Evolutionary conservation across 2,113 vertebrate species (phyloP).

Genomic region (Pseudorhombus dupliciocellatus): DNA sequence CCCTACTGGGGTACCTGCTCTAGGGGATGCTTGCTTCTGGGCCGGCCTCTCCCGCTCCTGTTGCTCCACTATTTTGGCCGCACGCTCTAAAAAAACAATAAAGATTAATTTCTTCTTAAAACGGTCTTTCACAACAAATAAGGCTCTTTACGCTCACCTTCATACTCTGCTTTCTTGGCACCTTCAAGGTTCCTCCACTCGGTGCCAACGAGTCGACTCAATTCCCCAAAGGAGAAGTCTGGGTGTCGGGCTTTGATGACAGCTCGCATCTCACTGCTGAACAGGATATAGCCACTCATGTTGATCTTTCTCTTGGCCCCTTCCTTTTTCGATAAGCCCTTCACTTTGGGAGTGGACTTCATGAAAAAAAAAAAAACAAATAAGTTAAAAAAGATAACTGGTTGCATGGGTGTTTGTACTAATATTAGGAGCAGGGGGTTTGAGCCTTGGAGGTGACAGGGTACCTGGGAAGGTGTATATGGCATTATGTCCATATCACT

Average conservation of each 20-base stretch:
- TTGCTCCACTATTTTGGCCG: slow-evolving; percentile 99
- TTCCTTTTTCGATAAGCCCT: slow-evolving; percentile 95
- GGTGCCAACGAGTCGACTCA: slow-evolving; percentile 97
- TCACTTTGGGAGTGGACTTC: slow-evolving; percentile 94
- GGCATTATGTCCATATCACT: slow-evolving; percentile 91
- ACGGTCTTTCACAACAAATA: neutral
- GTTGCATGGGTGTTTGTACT: neutral
- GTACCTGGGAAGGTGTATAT: slow-evolving; percentile 94
- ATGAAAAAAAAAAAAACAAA: slow-evolving; percentile 34
- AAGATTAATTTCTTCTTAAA: neutral
- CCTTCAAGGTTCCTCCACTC: slow-evolving; percentile 98
- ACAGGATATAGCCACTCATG: slow-evolving; percentile 99
- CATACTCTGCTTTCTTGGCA: slow-evolving; percentile 96
- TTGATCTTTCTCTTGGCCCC: slow-evolving; percentile 99
- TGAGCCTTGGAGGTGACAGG: neutral
- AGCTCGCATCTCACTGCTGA: slow-evolving; percentile 99
- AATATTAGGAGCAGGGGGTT: neutral
- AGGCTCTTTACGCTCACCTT: slow-evolving; percentile 82
- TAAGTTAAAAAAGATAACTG: neutral
- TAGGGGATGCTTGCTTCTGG: slow-evolving; percentile 93
- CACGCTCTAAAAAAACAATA: slow-evolving; percentile 85
- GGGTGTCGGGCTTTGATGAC: slow-evolving; percentile 98
- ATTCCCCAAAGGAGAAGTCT: slow-evolving; percentile 97
- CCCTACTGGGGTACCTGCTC: slow-evolving; percentile 98
- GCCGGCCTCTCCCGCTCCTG: slow-evolving; percentile 96